Percentiles rank a stretch among this genome's conserved stretches.
phyloP scores from a whole-genome alignment of 2,888 invertebrate genomes.

The Sipunculus nudus region DNA sequence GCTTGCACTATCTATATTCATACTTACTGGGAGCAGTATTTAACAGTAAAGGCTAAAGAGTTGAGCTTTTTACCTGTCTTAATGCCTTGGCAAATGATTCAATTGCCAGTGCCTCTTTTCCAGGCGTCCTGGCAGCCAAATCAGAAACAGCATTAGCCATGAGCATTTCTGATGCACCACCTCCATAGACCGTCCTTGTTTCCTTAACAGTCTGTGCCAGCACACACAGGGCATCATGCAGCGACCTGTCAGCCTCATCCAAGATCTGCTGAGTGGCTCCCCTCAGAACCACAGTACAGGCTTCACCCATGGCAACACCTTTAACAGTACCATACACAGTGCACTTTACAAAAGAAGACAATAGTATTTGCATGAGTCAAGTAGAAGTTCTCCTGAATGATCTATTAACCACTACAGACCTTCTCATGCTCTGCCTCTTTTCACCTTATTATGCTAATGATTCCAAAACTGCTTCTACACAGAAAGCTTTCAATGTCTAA shows the following conservation, averaged over 20 bases:
- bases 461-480: no score
- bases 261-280: conserved; percentile 98
- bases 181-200: conserved; percentile 89
- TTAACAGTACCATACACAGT: no score
- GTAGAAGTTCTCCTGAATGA: no score
- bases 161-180: conserved; percentile 92
- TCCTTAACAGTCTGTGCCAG: conserved; percentile 94
- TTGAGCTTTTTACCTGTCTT: conserved; percentile 61
- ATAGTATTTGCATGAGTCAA: no score
- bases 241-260: conserved; percentile 97
- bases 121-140: conserved; percentile 86
- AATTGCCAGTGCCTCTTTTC: conserved; percentile 97
- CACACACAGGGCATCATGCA: conserved; percentile 98
- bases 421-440: no score
- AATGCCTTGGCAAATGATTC: conserved; percentile 94
- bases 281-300: conserved; percentile 95
- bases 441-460: no score
- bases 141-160: conserved; percentile 93
- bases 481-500: no score
- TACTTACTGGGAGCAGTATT: no score
- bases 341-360: no score
- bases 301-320: conserved; percentile 91
- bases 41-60: no score
- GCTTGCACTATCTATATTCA: no score
- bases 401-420: no score